These are phyloP conservation scores for Corydoras sp. DNA, from an alignment of 2,113 vertebrate genomes.

Conservation along the genomic window DNA sequence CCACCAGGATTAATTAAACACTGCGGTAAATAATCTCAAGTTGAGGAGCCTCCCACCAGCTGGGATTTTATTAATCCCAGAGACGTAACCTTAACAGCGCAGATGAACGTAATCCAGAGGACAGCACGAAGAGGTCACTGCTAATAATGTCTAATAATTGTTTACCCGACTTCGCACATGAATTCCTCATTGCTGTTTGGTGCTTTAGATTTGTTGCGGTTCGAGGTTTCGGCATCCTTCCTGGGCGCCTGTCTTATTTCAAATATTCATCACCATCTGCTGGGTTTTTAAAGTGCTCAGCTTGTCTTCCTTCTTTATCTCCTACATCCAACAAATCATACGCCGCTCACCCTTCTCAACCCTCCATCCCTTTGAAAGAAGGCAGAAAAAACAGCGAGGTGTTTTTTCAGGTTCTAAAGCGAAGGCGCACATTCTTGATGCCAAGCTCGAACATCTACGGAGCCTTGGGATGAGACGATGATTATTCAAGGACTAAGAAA, in stretches of 20 bases:
- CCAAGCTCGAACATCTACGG: constrained; percentile 45
- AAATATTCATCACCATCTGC: constrained; percentile 59
- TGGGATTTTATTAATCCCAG: too few species aligned
- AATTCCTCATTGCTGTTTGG: constrained; percentile 35
- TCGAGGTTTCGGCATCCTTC: constrained; percentile 18
- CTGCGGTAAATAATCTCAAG: too few species aligned
- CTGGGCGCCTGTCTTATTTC: constrained; percentile 31
- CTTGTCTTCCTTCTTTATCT: constrained; percentile 32
- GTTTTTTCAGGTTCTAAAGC: constrained; percentile 37
- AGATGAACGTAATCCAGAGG: too few species aligned
- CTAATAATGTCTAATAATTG: constrained; percentile 56
- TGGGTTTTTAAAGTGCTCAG: constrained; percentile 38
- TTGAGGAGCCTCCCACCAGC: too few species aligned
- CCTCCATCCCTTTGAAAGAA: constrained; percentile 6
- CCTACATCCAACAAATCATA: constrained; percentile 25
- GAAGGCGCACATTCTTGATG: constrained; percentile 33
- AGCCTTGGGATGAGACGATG: constrained; percentile 44
- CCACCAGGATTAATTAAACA: too few species aligned
- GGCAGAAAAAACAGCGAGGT: constrained; percentile 25
- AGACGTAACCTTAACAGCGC: too few species aligned
- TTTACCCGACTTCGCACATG: constrained; percentile 13
- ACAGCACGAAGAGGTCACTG: constrained; percentile 16
- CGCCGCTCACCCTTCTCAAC: neutral
- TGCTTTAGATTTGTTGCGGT: constrained; percentile 36
- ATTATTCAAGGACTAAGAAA: constrained; percentile 52